A percentile compares a stretch with the other conserved stretches of the same genome.
These are phyloP conservation scores for Osmoderma eremita DNA, from an alignment of 2,888 invertebrate genomes.

Conservation along the genomic window DNA sequence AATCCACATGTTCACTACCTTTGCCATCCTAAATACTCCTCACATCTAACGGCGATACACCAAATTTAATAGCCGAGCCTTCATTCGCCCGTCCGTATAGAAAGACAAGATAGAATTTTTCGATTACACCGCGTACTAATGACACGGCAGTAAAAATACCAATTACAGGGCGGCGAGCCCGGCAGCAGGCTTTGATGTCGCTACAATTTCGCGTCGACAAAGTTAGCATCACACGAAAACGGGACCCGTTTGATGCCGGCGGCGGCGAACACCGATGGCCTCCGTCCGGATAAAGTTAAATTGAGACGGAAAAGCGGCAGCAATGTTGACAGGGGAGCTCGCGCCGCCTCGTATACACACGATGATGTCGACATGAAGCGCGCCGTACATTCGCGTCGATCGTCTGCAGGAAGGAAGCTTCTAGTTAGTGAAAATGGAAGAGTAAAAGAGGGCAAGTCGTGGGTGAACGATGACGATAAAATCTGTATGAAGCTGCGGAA, in stretches of 20 bases:
- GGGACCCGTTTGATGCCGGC: conserved; percentile 8
- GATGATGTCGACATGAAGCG: no score
- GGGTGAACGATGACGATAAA: no score
- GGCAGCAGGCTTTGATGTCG: conserved; percentile 20
- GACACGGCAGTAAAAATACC: conserved; percentile 28
- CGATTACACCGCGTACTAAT: conserved; percentile 14
- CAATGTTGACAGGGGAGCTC: neutral
- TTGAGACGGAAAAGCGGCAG: conserved; percentile 8
- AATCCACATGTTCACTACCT: no score
- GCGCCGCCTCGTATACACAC: neutral
- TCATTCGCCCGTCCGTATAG: neutral
- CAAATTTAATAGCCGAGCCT: no score
- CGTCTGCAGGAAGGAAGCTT: neutral
- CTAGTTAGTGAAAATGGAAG: no score
- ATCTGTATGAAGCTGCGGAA: no score
- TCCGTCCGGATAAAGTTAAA: neutral
- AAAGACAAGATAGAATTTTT: conserved; percentile 8
- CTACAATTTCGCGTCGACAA: conserved; percentile 32
- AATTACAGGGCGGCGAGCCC: conserved; percentile 6
- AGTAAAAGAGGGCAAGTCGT: no score
- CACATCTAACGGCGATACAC: no score
- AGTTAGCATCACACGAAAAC: conserved; percentile 26
- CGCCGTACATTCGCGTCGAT: conserved; percentile 2
- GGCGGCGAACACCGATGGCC: neutral
- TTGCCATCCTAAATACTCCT: no score